Percentiles rank a stretch among this genome's conserved stretches.
These are phyloP conservation scores for Conus canariensis DNA, from an alignment of 2,888 invertebrate species.

Conservation along the genomic window DNA sequence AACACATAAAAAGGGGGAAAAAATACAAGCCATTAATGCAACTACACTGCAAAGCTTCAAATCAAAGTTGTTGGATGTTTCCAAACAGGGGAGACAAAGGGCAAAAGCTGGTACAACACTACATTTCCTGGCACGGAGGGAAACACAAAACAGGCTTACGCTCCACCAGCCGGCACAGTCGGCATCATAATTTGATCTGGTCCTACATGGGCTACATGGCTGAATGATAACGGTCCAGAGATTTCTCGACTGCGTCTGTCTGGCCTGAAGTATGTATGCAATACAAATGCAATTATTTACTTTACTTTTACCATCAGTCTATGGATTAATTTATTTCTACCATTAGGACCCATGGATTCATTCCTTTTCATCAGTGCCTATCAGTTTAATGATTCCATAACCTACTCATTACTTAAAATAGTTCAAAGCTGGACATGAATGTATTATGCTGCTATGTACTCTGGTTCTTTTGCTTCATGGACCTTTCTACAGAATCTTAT, in stretches of 20 bases:
- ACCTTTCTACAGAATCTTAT: no score
- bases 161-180: conserved; percentile 81
- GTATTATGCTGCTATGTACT: no score
- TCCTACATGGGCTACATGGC: conserved; percentile 99
- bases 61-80: not conserved
- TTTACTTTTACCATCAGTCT: not conserved
- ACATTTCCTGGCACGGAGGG: conserved; percentile 5
- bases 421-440: no score
- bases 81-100: not conserved
- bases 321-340: not conserved
- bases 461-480: no score
- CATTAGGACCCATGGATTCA: no score
- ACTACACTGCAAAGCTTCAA: conserved; percentile 1
- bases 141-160: conserved; percentile 46
- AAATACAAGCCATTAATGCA: not conserved
- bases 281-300: not conserved
- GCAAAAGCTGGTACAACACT: conserved; percentile 29
- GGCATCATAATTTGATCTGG: conserved; percentile 88
- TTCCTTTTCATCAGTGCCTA: no score
- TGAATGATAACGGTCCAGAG: conserved; percentile 98
- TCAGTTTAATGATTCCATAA: no score
- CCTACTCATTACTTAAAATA: no score
- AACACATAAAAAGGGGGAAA: not conserved
- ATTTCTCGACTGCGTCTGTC: conserved; percentile 82
- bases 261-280: conserved; percentile 52